phyloP scores from a whole-genome alignment of 2,113 vertebrate genomes.

The Ibidorhyncha struthersii region DNA sequence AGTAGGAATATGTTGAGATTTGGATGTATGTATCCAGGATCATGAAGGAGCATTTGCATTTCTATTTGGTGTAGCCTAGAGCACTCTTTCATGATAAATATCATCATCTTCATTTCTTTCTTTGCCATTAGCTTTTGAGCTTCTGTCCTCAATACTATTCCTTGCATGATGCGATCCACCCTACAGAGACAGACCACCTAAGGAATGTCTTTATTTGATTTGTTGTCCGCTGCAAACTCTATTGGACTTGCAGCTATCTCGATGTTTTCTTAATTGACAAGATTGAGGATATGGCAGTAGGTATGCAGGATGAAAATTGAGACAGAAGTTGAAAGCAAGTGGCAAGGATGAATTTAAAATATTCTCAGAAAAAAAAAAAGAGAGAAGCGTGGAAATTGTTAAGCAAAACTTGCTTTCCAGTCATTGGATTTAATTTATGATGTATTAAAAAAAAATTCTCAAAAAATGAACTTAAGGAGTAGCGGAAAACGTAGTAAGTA shows the following conservation, averaged over 20 bases:
- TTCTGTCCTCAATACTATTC: background rate
- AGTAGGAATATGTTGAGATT: background rate
- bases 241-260: background rate
- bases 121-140: background rate
- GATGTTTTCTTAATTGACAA: background rate
- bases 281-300: background rate
- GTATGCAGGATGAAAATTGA: background rate
- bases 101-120: background rate
- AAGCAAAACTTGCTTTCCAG: background rate
- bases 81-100: background rate
- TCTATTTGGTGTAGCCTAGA: background rate
- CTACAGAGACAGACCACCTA: background rate
- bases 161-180: accelerated
- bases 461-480: background rate
- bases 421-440: background rate
- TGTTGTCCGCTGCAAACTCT: background rate
- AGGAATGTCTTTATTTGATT: background rate
- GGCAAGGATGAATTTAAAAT: constrained; percentile 1
- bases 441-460: background rate
- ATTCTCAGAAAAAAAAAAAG: background rate
- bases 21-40: background rate
- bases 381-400: background rate
- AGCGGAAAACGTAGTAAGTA: background rate
- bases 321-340: background rate
- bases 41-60: background rate